phyloP scores from a whole-genome alignment of 1,140 invertebrate genomes.

The Neodiprion virginianus region DNA sequence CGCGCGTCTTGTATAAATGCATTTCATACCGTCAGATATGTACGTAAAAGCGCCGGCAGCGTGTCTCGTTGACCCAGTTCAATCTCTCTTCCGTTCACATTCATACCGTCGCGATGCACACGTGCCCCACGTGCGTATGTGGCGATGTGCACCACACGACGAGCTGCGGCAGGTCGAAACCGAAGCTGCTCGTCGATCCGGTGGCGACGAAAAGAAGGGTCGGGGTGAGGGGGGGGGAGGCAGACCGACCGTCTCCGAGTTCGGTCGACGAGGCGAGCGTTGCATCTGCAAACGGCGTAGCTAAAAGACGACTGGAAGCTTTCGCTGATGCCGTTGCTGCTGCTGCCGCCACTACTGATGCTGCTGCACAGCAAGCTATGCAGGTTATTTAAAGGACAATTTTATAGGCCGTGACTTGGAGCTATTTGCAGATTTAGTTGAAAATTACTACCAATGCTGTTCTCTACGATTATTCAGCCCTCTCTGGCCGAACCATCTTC shows the following conservation, averaged over 20 bases:
- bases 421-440: no score
- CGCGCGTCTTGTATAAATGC: no score
- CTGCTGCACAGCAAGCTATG: constrained; percentile 7
- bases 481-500: no score
- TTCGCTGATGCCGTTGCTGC: neutral
- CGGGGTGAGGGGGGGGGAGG: constrained; percentile 11
- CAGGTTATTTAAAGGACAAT: no score
- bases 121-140: no score
- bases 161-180: no score
- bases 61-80: constrained; percentile 1
- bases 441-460: no score
- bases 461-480: no score
- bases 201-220: constrained; percentile 8
- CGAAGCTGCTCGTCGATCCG: neutral
- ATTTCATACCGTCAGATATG: no score
- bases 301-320: neutral
- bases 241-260: neutral
- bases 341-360: neutral
- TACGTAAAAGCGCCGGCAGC: neutral
- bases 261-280: neutral
- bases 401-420: no score
- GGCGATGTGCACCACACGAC: no score
- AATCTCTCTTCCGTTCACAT: neutral
- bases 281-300: neutral
- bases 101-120: no score